Evolutionary conservation across 1,140 invertebrate genomes (phyloP).

Genomic region (Mamestra configurata): DNA sequence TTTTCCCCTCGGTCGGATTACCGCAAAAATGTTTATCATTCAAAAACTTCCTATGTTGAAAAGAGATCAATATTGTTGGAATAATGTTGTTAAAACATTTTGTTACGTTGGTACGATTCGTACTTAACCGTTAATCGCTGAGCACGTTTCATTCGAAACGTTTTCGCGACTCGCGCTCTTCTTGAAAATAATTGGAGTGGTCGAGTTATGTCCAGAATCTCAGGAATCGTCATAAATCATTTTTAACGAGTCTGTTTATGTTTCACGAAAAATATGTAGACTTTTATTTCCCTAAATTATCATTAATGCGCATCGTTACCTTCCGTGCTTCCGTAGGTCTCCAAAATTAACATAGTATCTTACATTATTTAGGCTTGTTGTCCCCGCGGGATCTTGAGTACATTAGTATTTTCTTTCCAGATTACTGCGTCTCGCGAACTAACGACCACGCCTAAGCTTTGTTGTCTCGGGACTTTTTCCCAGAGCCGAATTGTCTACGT

Average conservation of each 20-base stretch:
- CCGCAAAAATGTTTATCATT: slow-evolving; percentile 33
- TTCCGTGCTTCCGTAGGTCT: slow-evolving; percentile 25
- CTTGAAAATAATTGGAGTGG: slow-evolving; percentile 75
- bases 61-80: slow-evolving; percentile 22
- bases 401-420: slow-evolving; percentile 44
- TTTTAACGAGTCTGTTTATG: slow-evolving; percentile 52
- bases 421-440: slow-evolving; percentile 22
- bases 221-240: slow-evolving; percentile 54
- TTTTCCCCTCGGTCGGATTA: slow-evolving; percentile 23
- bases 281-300: slow-evolving; percentile 30
- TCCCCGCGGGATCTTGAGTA: slow-evolving; percentile 7
- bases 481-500: slow-evolving; percentile 11
- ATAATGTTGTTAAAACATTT: background rate
- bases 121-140: slow-evolving; percentile 52
- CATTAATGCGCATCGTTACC: slow-evolving; percentile 19
- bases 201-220: slow-evolving; percentile 60
- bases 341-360: slow-evolving; percentile 20
- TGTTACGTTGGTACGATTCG: background rate
- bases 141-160: slow-evolving; percentile 56
- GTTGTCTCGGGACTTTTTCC: slow-evolving; percentile 31
- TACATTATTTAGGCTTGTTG: slow-evolving; percentile 21
- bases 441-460: slow-evolving; percentile 42
- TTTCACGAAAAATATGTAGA: slow-evolving; percentile 29
- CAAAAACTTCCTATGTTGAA: background rate
- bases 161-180: slow-evolving; percentile 55